Evolutionary conservation across 2,888 invertebrate genomes (phyloP), one percentile per base, ranked within the genome.

Genomic region (Griposia aprilina): DNA sequence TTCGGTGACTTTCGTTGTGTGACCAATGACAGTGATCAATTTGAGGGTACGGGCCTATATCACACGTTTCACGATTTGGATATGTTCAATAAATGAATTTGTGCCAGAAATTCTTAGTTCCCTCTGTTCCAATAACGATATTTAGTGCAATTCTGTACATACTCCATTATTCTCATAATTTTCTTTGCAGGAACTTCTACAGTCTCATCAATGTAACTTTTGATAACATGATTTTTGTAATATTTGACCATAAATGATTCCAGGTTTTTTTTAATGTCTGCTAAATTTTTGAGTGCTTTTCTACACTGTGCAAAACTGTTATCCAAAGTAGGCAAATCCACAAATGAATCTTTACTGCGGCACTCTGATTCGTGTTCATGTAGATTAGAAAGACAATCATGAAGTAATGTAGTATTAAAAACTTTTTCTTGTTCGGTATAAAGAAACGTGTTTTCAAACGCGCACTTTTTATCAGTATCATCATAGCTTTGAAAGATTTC

Each of bases 161-260:
- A 74, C 7, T 76, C 81, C 11, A 88, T 69, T 2, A 88, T 69
- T 20, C 75, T 81, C 0, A 80, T 66, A 1, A 93, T 30, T 41
- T 69, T 80, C 4, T 76, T 81, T 62, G 90, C 88, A 15, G 80
- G 76, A n/a, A 85, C 69, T 74, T 84, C 78, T 4, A 83, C 84
- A 84, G 90, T 92, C 45, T 87, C 90, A 52, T 85, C 72, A 6
- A 93, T 74, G 71, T 93, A 94, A 84, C 94, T 94, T 5, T 86
- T 74, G 11, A 92, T 82, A n/a, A 90, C 89, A 71, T 85, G 66
- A 0, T 80, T 69, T 26, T 90, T 86, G 36, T 92, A 93, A 86
- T 92, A 94, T 50, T 74, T 69, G 0, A 60, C 41, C 85, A 93
- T 88, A 30, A 77, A 72, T 23, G 82, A 78, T 10, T n/a, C 57